A percentile compares a stretch with the other conserved stretches of the same genome.
Conservation (phyloP, 2,113 vertebrate genomes). For the Mustela nigripes region DNA sequence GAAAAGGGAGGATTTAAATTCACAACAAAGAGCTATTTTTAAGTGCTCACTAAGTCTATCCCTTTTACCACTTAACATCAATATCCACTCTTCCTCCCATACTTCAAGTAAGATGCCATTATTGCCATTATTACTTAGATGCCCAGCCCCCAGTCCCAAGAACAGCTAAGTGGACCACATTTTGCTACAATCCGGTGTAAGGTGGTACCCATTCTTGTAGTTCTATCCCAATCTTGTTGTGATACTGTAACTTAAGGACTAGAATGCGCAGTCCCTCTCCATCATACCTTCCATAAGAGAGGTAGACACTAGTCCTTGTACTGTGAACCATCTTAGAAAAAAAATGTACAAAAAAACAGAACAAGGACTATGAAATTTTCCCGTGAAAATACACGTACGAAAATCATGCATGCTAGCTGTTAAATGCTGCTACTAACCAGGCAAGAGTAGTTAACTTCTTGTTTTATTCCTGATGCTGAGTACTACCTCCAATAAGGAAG, state of each 20-base stretch:
- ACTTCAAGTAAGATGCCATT: too few species aligned
- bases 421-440: background rate
- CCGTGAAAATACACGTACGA: background rate
- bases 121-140: background rate
- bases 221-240: background rate
- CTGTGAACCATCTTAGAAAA: background rate
- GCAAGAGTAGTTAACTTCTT: background rate
- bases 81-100: background rate
- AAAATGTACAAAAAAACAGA: background rate
- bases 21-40: background rate
- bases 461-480: background rate
- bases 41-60: background rate
- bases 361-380: background rate
- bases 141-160: background rate
- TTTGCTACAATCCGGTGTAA: background rate
- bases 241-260: background rate
- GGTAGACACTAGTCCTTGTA: background rate
- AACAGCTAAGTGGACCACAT: background rate
- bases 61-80: background rate
- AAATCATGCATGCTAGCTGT: background rate
- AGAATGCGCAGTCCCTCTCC: background rate
- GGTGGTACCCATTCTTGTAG: background rate
- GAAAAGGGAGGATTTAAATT: background rate
- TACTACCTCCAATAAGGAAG: background rate
- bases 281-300: background rate